A percentile compares a stretch with the other conserved stretches of the same genome.
Conservation (phyloP, 2,113 vertebrate species). For the Dryoscopus gambensis region DNA sequence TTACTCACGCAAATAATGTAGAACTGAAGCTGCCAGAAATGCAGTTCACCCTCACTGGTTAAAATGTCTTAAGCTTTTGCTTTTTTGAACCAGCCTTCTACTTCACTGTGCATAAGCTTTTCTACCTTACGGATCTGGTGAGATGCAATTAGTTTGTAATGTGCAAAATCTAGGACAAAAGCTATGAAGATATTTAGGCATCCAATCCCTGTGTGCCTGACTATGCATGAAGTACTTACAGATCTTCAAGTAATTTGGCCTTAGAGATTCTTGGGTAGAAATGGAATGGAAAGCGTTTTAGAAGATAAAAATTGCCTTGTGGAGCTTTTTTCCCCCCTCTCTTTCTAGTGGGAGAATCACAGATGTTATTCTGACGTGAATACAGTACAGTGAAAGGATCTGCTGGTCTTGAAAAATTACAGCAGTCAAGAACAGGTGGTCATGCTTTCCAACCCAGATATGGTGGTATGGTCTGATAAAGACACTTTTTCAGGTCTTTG, state of each 20-base stretch:
- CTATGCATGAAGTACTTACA: not conserved
- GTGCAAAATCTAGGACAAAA: not conserved
- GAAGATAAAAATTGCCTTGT: not conserved
- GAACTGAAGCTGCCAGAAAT: not conserved
- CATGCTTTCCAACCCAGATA: not conserved
- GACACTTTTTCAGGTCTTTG: not conserved
- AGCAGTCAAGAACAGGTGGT: not conserved
- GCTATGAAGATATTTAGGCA: not conserved
- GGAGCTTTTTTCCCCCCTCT: accelerated
- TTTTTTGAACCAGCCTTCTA: not conserved
- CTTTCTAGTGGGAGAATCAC: not conserved
- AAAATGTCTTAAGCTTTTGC: not conserved
- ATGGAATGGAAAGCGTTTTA: not conserved
- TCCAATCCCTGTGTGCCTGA: not conserved
- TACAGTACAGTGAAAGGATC: not conserved
- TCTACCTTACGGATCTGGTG: not conserved
- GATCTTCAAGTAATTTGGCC: not conserved
- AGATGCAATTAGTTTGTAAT: not conserved
- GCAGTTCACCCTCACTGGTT: not conserved
- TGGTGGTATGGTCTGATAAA: not conserved
- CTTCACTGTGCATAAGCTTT: not conserved
- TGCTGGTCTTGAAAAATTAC: not conserved
- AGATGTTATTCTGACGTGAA: not conserved
- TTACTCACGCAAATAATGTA: not conserved
- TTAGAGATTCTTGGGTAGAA: not conserved